Conservation (phyloP, 2,888 invertebrate genomes). For the Leptarthrus brevirostris region DNA sequence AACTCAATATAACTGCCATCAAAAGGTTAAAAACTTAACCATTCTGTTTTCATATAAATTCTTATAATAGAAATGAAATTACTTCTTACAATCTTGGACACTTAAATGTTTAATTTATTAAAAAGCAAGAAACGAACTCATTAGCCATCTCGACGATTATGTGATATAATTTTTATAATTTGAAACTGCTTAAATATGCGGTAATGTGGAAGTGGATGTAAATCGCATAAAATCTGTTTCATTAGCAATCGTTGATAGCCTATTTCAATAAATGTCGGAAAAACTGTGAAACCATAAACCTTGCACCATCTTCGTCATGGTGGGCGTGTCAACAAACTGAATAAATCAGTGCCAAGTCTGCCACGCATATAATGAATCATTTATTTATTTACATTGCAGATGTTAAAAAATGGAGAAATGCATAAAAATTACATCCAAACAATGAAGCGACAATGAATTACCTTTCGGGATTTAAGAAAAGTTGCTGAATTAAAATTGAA, state of each 20-base stretch:
- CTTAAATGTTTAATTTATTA: too few relatives aligned
- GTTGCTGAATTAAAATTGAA: too few relatives aligned
- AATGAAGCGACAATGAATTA: not conserved
- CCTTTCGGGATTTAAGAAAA: conserved; percentile 7
- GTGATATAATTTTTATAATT: too few relatives aligned
- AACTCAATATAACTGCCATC: too few relatives aligned
- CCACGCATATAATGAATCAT: conserved; percentile 8
- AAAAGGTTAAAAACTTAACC: too few relatives aligned
- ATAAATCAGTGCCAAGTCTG: conserved; percentile 18
- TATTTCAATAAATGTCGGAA: conserved; percentile 6
- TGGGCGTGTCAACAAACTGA: conserved; percentile 14
- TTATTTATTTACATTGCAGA: not conserved
- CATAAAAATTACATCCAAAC: not conserved
- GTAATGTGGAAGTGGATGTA: too few relatives aligned
- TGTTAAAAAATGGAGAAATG: not conserved
- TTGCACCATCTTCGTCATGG: conserved; percentile 7
- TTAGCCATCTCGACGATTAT: too few relatives aligned
- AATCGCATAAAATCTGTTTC: not conserved
- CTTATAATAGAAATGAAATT: too few relatives aligned
- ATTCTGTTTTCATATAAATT: too few relatives aligned
- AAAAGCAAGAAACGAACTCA: too few relatives aligned
- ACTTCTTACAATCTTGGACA: too few relatives aligned
- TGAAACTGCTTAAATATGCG: too few relatives aligned
- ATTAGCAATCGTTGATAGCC: conserved; percentile 4
- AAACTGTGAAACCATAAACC: conserved; percentile 9